Evolutionary conservation across 2,113 vertebrate species (phyloP).

Genomic region (Protobothrops flavoviridis): DNA sequence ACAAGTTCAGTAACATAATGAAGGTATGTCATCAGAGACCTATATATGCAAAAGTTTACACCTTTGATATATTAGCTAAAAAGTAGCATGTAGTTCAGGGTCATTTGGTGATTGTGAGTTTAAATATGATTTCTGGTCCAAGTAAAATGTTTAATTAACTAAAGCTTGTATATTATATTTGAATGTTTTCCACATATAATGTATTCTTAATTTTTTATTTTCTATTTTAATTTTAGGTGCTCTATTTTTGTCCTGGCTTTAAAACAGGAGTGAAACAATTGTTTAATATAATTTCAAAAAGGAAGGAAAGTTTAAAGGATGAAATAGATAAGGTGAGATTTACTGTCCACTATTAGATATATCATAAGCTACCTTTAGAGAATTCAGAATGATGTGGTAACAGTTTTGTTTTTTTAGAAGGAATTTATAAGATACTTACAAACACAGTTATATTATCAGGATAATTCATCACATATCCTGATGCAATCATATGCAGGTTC

Average conservation of each 20-base stretch:
- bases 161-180: not conserved
- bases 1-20: not conserved
- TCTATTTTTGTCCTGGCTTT: conserved; percentile 95
- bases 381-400: not conserved
- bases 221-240: conserved; percentile 75
- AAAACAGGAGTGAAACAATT: conserved; percentile 89
- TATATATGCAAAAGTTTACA: not conserved
- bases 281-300: conserved; percentile 80
- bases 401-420: not conserved
- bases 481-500: not conserved
- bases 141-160: not conserved
- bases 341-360: not conserved
- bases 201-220: not conserved
- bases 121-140: not conserved
- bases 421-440: not conserved
- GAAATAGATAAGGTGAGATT: conserved; percentile 81
- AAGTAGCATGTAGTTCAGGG: not conserved
- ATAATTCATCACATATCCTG: not conserved
- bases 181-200: not conserved
- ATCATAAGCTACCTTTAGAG: not conserved
- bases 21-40: not conserved
- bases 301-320: conserved; percentile 78
- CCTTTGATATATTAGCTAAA: not conserved
- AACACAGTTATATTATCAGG: not conserved
- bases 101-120: not conserved